Evolutionary conservation across 2,888 invertebrate genomes (phyloP).

Genomic region (Eristalis tenax): DNA sequence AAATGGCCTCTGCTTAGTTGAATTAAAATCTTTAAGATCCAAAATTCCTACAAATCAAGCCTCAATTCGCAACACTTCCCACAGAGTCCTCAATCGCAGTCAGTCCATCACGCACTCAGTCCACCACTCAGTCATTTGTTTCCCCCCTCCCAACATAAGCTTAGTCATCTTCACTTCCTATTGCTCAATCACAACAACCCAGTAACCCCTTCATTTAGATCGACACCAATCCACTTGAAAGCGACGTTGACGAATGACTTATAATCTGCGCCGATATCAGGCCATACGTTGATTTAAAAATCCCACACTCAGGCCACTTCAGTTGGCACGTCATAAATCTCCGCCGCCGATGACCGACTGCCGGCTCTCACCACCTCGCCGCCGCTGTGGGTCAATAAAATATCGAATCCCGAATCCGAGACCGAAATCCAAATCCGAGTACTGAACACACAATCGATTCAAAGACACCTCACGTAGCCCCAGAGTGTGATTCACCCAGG

Average conservation of each 20-base stretch:
- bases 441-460: slow-evolving; percentile 27
- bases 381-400: slow-evolving; percentile 22
- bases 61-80: too few species aligned
- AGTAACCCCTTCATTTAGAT: neutral
- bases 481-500: neutral
- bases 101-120: too few species aligned
- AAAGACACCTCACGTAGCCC: slow-evolving; percentile 17
- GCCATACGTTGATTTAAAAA: slow-evolving; percentile 5
- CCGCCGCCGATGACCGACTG: slow-evolving; percentile 2
- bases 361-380: neutral
- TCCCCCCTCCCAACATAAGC: neutral
- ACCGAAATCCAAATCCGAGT: slow-evolving; percentile 15
- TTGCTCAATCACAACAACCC: slow-evolving; percentile 5
- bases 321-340: slow-evolving; percentile 44
- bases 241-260: slow-evolving; percentile 46
- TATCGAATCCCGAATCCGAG: neutral
- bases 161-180: neutral
- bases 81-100: too few species aligned
- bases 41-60: too few species aligned
- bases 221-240: slow-evolving; percentile 36
- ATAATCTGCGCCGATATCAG: slow-evolving; percentile 9
- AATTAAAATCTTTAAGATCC: too few species aligned
- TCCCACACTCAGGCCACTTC: neutral
- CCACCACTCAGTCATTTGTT: too few species aligned
- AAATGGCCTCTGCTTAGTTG: too few species aligned